Base-by-base conservation (phyloP, 2,113 vertebrate species). In the Etia nguti region DNA sequence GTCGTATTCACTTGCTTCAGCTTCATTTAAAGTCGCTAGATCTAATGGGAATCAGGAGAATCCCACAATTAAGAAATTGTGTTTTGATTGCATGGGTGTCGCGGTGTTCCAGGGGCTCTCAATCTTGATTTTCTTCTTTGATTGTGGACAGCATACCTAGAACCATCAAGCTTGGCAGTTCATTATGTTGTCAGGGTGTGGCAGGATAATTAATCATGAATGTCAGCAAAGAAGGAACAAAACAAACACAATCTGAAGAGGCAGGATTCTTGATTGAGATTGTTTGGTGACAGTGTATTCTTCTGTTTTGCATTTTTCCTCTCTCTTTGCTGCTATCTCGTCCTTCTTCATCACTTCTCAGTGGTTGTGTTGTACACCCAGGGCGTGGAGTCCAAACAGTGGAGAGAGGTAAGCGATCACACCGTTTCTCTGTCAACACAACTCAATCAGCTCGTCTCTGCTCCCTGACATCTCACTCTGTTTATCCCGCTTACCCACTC, bases 301-400 rank as follows among this genome's bases (percentile, higher is more conserved):
- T 22, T 79, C 55, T 88, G n/a, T 59, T 91, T 79, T 86, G 22
- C 77, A 29, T 62, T 22, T 89, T 13, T 79, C 65, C 26, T 41
- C 11, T 56, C 34, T 79, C 6, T 84, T 75, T 6, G 8, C 79
- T 62, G 41, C 84, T 15, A 46, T 62, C 43, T 31, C 6, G n/a
- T 20, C 10, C 87, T 43, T 55, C 46, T 18, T 84, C 73, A 93
- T 83, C 73, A 93, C 80, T 75, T 70, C 83, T 15, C 96, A 99
- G 98, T 99, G 85, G 98, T 98, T 20, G 97, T 99, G 90, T 96
- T 99, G 90, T 99, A 99, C 92, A 98, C 97, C n/a, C 98, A 99
- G 94, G 97, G 97, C 8, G 96, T 97, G 29, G 98, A 98, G 94
- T 97, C 95, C 92, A 97, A 98, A 90, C 98, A 99, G 84, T 99